Percentiles rank a stretch among this genome's conserved stretches.
Evolutionary conservation across 2,888 invertebrate species (phyloP).

Genomic region (Pheosia tremula): DNA sequence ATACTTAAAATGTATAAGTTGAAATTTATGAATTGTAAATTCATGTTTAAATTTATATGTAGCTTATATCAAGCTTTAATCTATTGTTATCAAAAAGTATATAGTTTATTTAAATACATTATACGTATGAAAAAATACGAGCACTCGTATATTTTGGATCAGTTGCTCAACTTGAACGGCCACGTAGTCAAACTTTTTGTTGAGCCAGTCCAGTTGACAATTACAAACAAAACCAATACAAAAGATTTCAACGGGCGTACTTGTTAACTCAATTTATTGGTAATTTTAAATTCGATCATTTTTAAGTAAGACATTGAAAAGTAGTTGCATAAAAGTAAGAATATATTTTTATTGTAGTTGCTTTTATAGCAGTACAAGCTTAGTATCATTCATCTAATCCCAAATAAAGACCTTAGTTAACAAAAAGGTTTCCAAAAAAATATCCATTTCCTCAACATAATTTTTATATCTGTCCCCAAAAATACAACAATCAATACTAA

Average conservation of each 20-base stretch:
- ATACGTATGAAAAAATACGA: slow-evolving; percentile 13
- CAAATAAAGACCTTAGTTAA: no score
- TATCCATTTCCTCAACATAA: background rate
- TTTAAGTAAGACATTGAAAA: background rate
- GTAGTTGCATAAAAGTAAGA: background rate
- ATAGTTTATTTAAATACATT: slow-evolving; percentile 1
- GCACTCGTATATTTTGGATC: slow-evolving; percentile 15
- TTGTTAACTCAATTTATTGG: slow-evolving; percentile 3
- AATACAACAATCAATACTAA: background rate
- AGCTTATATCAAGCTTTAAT: background rate
- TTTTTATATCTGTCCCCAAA: background rate
- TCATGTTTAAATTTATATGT: no score
- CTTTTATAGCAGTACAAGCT: background rate
- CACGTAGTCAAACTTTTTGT: slow-evolving; percentile 12
- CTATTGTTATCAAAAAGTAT: background rate
- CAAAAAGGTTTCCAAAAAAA: no score
- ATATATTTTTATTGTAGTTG: background rate
- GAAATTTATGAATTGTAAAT: no score
- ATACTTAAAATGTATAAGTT: no score
- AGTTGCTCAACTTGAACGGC: slow-evolving; percentile 19
- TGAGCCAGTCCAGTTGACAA: slow-evolving; percentile 13
- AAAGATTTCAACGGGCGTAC: slow-evolving; percentile 59
- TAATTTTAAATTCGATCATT: slow-evolving; percentile 2
- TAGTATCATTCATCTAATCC: background rate
- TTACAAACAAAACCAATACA: slow-evolving; percentile 25